Percentiles rank a stretch among this genome's conserved stretches.
Evolutionary conservation across 1,140 invertebrate genomes (phyloP).

Genomic region (Drosophila nasuta): DNA sequence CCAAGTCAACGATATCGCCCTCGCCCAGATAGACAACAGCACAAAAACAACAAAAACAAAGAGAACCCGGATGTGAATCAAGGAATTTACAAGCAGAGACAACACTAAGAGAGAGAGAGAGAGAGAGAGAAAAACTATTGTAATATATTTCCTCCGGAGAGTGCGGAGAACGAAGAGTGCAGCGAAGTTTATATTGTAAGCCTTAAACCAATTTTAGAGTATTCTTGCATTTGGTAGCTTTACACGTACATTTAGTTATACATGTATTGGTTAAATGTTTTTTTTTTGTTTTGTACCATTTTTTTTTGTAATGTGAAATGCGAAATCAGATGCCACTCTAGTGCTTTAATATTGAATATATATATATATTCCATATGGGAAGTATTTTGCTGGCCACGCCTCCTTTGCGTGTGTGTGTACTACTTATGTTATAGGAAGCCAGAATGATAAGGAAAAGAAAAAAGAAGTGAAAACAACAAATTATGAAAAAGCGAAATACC

Average conservation of each 20-base stretch:
- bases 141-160: conserved; percentile 60
- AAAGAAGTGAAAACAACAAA: conserved; percentile 6
- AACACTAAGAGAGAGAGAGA: not conserved
- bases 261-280: conserved; percentile 33
- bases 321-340: conserved; percentile 1
- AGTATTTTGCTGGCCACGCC: conserved; percentile 14
- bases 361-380: conserved; percentile 9
- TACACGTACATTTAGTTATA: conserved; percentile 50
- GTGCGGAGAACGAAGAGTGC: not conserved
- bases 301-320: conserved; percentile 7
- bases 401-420: conserved; percentile 7
- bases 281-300: conserved; percentile 25
- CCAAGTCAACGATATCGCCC: conserved; percentile 74
- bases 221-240: conserved; percentile 77
- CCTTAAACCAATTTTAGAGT: conserved; percentile 65
- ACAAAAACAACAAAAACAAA: not conserved
- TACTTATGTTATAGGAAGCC: conserved; percentile 21
- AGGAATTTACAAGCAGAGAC: not conserved
- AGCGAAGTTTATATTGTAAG: conserved; percentile 34
- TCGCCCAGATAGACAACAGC: conserved; percentile 73
- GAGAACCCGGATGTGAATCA: not conserved
- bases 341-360: conserved; percentile 19
- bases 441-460: not conserved
- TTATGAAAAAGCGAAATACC: conserved; percentile 23
- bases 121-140: conserved; percentile 55